Base-by-base conservation (phyloP, 2,797 vertebrate genomes). In the Brotula barbata region DNA sequence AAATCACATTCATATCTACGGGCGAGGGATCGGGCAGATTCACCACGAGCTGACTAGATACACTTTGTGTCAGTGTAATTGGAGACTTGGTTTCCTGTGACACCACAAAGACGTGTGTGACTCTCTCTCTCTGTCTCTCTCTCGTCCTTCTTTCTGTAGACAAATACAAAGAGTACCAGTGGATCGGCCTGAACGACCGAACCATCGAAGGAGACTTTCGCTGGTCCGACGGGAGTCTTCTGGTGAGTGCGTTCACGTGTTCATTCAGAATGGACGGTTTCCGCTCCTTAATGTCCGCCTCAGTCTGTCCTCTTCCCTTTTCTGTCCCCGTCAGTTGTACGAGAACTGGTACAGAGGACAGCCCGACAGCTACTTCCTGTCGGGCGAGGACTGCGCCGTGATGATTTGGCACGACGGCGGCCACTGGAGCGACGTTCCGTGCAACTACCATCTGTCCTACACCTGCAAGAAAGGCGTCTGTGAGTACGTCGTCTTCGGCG, bases 361-460 rank as follows among this genome's bases (percentile, higher is more conserved):
- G 67, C 96, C 96, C 0, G 96, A 98, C 90, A 98, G 96, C 88
- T 96, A 96, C 79, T 98, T 98, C 81, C 91, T 98, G 66, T 97
- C 95, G 0, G 96, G 96, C 0, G 96, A 98, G 84, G 93, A 98
- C 88, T 98, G 96, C 0, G 94, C 93, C 15, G 95, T 97, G 64
- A 95, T 96, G 85, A 93, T 96, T 56, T 96, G 95, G 95, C 94
- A 95, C 8, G 92, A 98, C 0, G 90, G 86, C 3, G 96, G 96
- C 0, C 92, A 82, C 25, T 98, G 96, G 96, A 98, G 95, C 0
- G 96, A 98, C 0, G 94, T 97, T 1, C 96, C 96, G 1, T 98
- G 96, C 75, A 98, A 98, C 89, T 98, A 98, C 82, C 96, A 96
- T 84, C 92, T 98, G 10, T 92, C 96, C 34, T 98, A 95, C 87